Percentiles rank a stretch among this genome's conserved stretches.
Evolutionary conservation across 2,113 vertebrate species (phyloP).

Genomic region (Chionodraco myersi): DNA sequence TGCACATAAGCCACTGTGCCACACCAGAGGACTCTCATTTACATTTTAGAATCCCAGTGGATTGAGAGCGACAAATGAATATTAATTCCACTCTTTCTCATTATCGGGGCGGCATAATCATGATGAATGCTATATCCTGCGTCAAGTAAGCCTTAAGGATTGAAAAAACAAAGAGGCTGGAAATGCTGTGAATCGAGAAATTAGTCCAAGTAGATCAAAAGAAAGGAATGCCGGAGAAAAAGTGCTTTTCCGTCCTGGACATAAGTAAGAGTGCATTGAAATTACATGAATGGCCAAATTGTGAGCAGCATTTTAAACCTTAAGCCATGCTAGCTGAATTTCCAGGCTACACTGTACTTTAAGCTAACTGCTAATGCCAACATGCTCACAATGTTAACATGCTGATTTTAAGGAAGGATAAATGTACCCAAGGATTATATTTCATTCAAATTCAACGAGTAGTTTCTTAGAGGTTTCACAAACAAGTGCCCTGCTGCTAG

Average conservation of each 20-base stretch:
- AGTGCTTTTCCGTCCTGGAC: conserved; percentile 17
- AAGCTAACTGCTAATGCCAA: no score
- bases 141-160: conserved; percentile 50
- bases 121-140: conserved; percentile 63
- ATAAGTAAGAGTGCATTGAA: conserved; percentile 1
- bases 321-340: no score
- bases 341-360: neutral
- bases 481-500: no score
- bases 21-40: conserved; percentile 55
- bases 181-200: conserved; percentile 13
- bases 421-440: no score
- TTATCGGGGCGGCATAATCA: conserved; percentile 67
- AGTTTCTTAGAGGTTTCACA: no score
- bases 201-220: neutral
- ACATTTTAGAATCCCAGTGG: conserved; percentile 56
- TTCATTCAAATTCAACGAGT: no score
- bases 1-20: conserved; percentile 25
- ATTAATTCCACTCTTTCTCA: conserved; percentile 74
- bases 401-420: no score
- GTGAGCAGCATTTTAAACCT: conserved; percentile 1
- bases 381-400: no score
- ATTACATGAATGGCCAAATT: neutral
- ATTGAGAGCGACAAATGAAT: conserved; percentile 68
- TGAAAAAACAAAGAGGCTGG: conserved; percentile 42
- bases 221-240: neutral